Percentiles rank a stretch among this genome's conserved stretches.
Evolutionary conservation across 2,113 vertebrate species (phyloP).

Genomic region (Odontophorus gujanensis): DNA sequence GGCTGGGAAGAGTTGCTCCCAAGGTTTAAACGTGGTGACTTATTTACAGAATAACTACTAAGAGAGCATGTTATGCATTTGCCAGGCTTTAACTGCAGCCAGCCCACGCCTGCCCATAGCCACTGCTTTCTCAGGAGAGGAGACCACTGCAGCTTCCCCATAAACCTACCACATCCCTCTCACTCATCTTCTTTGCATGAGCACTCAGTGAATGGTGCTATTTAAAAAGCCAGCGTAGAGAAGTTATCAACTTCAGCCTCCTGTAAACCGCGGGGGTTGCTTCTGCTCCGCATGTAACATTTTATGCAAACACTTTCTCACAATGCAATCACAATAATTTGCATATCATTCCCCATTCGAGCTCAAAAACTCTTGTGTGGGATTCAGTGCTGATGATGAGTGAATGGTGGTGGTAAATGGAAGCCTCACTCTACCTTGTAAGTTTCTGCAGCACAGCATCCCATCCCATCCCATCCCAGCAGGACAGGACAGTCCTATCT

Average conservation of each 20-base stretch:
- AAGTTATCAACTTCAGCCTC: not conserved
- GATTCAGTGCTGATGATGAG: not conserved
- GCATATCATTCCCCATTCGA: not conserved
- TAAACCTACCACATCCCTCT: not conserved
- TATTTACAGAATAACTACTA: not conserved
- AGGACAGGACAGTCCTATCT: not conserved
- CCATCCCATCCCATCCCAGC: accelerated
- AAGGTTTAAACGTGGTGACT: not conserved
- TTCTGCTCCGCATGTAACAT: not conserved
- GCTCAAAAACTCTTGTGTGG: not conserved
- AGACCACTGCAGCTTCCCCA: not conserved
- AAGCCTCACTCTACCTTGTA: not conserved
- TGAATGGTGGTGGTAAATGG: not conserved
- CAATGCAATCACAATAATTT: not conserved
- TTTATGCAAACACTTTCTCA: conserved; percentile 54
- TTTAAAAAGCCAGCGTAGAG: conserved; percentile 30
- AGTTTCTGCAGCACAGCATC: not conserved
- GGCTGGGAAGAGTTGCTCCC: not conserved
- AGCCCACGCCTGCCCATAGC: not conserved
- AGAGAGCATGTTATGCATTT: not conserved
- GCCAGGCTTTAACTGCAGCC: not conserved
- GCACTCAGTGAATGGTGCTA: not conserved
- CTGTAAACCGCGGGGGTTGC: not conserved
- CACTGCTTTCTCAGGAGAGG: not conserved
- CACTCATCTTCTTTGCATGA: not conserved